Conservation (phyloP, 1,140 invertebrate genomes). For the Vanessa tameamea region DNA sequence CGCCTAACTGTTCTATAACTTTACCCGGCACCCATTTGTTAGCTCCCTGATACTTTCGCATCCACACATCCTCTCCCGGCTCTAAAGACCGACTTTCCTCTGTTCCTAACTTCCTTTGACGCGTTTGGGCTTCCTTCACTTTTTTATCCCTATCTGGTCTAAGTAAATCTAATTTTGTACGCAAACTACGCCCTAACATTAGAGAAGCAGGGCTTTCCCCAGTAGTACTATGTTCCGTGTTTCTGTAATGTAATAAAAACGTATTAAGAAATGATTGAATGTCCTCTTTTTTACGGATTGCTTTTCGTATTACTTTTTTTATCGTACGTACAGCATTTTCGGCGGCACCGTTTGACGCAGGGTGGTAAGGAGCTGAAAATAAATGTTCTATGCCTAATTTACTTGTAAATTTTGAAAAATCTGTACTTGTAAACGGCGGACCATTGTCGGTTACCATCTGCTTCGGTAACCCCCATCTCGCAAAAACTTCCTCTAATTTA, state of each 20-base stretch:
- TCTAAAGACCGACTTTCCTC: slow-evolving; percentile 15
- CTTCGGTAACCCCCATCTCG: background rate
- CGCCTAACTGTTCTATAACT: too few relatives aligned
- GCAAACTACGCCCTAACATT: slow-evolving; percentile 31
- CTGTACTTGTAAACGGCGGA: slow-evolving; percentile 3
- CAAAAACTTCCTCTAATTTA: slow-evolving; percentile 5
- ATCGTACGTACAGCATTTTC: slow-evolving; percentile 39
- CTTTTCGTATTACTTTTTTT: slow-evolving; percentile 39
- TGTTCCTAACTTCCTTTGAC: slow-evolving; percentile 12
- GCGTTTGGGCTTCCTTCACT: slow-evolving; percentile 13
- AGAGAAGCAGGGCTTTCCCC: slow-evolving; percentile 33
- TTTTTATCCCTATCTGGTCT: slow-evolving; percentile 20
- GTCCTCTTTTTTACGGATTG: slow-evolving; percentile 26
- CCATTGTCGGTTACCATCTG: slow-evolving; percentile 9
- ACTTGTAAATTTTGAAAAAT: background rate
- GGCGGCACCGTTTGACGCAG: slow-evolving; percentile 37
- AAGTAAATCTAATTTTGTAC: slow-evolving; percentile 34
- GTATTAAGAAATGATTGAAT: slow-evolving; percentile 32
- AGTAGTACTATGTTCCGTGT: slow-evolving; percentile 35
- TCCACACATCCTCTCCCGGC: slow-evolving; percentile 13
- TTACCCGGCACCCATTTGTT: background rate
- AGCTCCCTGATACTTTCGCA: slow-evolving; percentile 5
- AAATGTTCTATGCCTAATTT: slow-evolving; percentile 4
- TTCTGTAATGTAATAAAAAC: slow-evolving; percentile 40
- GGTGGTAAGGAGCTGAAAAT: slow-evolving; percentile 32